phyloP scores from a whole-genome alignment of 2,888 invertebrate genomes.

The Pseudoips prasinana region DNA sequence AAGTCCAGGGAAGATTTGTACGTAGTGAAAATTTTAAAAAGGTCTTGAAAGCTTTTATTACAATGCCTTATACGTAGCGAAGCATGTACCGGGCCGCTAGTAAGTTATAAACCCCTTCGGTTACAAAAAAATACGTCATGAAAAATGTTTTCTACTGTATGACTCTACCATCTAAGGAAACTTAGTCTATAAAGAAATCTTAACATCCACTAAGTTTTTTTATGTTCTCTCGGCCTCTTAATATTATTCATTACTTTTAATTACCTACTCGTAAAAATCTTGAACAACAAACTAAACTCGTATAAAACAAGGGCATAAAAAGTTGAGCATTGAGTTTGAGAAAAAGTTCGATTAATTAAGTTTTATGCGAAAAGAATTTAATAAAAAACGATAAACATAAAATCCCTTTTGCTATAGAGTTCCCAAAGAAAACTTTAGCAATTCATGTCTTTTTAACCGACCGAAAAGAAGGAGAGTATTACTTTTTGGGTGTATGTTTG shows the following conservation, averaged over 20 bases:
- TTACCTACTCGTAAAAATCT: slow-evolving; percentile 32
- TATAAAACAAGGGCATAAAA: slow-evolving; percentile 30
- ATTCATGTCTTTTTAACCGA: no score
- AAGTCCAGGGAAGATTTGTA: no score
- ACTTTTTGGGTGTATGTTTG: no score
- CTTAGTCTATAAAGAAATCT: slow-evolving; percentile 11
- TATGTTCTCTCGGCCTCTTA: slow-evolving; percentile 11
- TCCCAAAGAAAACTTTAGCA: slow-evolving; percentile 2
- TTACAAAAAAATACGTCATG: no score
- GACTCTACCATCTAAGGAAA: no score
- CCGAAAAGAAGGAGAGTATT: no score
- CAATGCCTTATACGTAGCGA: no score
- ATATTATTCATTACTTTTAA: slow-evolving; percentile 34
- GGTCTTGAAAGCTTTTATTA: no score
- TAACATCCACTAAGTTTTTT: slow-evolving; percentile 15
- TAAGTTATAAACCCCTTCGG: no score
- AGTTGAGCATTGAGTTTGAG: slow-evolving; percentile 21
- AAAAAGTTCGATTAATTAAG: slow-evolving; percentile 33
- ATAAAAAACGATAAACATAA: slow-evolving; percentile 11
- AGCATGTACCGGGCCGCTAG: no score
- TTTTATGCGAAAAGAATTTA: slow-evolving; percentile 20
- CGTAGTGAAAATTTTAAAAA: no score
- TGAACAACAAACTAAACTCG: slow-evolving; percentile 25
- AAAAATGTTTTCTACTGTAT: no score
- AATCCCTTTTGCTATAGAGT: not conserved